Evolutionary conservation across 2,797 vertebrate species (phyloP), one percentile per base, ranked within the genome.

Genomic region (Pampus argenteus): DNA sequence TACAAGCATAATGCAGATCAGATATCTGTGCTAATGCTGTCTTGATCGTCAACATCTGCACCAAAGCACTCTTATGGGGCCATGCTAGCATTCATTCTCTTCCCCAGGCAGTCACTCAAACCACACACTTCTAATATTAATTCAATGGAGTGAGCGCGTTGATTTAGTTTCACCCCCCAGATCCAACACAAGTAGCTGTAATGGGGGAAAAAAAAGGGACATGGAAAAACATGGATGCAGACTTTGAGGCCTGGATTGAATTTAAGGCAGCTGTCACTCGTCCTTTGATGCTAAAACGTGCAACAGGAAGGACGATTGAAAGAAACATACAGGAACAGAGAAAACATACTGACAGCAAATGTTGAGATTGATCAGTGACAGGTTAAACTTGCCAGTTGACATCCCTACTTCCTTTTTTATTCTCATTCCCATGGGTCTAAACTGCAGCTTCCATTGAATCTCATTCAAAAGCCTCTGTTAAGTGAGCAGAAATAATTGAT

Each of bases 121-220:
- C 73, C 78, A 69, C 84, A 87, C 74, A 74, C 82, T 86, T 85
- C 65, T 6, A 47, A 76, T 78, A 74, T 86, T 86, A 91, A 91
- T 85, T 86, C 78, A 82, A 76, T 72, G 76, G 74, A 81, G 76
- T 50, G 79, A 87, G 69, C 38, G 14, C 59, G 76, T 20, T 81
- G 84, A 91, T 90, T 84, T 83, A 74, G 72, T 76, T 48, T 36
- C 36, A n/a, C 65, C 55, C 76, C 62, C 28, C 50, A 63, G 52
- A 86, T 74, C 73, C 72, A 78, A 78, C 71, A 73, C 63, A 72
- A 75, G 76, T 44, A 67, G 70, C 76, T 66, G 65, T 83, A 82
- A 90, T 84, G 66, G 64, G 71, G 66, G 64, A 70, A 86, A 77
- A 52, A 79, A 76, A 56, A 74, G 83, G 64, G 64, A 77, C n/a